These are phyloP conservation scores for Caradrina kadenii DNA, from an alignment of 2,888 invertebrate genomes.

Conservation along the genomic window DNA sequence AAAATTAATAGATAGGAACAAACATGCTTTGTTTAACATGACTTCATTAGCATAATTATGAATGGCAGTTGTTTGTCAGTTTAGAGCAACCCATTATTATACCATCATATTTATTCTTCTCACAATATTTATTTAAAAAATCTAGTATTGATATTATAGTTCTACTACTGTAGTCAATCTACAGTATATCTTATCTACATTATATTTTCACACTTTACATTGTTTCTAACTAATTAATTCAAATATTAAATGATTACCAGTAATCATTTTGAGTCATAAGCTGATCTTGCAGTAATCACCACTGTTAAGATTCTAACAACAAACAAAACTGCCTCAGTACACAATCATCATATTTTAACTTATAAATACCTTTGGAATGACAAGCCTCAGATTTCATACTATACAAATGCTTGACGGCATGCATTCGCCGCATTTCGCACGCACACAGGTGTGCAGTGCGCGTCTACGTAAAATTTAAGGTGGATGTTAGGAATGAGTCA, in stretches of 20 bases:
- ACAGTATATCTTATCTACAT: not conserved
- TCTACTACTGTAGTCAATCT: not conserved
- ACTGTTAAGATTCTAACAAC: not conserved
- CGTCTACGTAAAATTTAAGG: slow-evolving; percentile 8
- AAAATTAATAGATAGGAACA: slow-evolving; percentile 11
- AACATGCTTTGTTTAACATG: slow-evolving; percentile 1
- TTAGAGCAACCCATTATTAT: slow-evolving; percentile 18
- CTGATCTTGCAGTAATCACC: not conserved
- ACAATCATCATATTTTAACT: slow-evolving; percentile 9
- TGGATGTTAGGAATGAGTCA: slow-evolving; percentile 25
- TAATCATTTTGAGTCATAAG: not conserved
- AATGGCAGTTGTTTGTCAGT: too few species aligned
- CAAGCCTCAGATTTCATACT: slow-evolving; percentile 13
- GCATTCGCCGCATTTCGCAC: not conserved
- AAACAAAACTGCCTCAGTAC: slow-evolving; percentile 1
- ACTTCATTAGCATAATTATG: not conserved
- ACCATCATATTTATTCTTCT: slow-evolving; percentile 3
- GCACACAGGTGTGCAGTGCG: not conserved
- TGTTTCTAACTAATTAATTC: not conserved
- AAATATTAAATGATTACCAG: not conserved
- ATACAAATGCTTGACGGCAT: slow-evolving; percentile 9
- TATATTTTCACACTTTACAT: not conserved
- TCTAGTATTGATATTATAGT: slow-evolving; percentile 2
- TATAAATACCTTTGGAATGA: slow-evolving; percentile 10
- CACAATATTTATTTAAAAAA: not conserved